These are phyloP conservation scores for Tokudaia tokunoshimensis DNA, from an alignment of 2,797 vertebrate genomes.

Conservation along the genomic window DNA sequence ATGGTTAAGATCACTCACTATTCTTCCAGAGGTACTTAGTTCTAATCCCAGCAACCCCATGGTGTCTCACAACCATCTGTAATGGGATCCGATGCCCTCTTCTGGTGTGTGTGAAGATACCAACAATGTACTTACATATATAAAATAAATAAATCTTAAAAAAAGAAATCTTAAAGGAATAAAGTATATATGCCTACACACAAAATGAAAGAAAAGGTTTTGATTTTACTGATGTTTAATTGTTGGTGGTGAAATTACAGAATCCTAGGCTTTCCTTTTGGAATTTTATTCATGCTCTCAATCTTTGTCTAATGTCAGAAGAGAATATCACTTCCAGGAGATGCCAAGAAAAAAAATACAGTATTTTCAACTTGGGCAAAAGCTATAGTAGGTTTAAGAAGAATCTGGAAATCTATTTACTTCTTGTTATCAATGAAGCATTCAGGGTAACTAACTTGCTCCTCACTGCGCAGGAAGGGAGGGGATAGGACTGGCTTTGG, in stretches of 20 bases:
- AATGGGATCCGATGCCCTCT: not conserved
- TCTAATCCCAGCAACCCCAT: not conserved
- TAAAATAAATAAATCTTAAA: too few species aligned
- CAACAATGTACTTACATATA: too few species aligned
- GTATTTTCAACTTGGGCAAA: not conserved
- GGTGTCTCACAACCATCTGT: not conserved
- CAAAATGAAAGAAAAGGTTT: not conserved
- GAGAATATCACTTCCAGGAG: not conserved
- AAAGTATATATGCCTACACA: not conserved
- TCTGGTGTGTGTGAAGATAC: too few species aligned
- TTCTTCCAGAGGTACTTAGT: too few species aligned
- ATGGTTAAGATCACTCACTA: too few species aligned
- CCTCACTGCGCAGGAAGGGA: fast-evolving
- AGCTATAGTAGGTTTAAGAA: not conserved
- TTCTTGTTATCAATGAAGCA: not conserved
- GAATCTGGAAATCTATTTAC: not conserved
- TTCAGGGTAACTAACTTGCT: not conserved
- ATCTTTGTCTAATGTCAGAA: not conserved
- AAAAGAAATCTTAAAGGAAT: not conserved
- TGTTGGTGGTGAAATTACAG: not conserved
- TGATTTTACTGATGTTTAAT: not conserved
- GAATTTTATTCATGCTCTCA: constrained; percentile 10
- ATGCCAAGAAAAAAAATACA: not conserved
- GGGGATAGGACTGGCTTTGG: too few species aligned
- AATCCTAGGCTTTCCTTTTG: not conserved